A percentile compares a stretch with the other conserved stretches of the same genome.
Evolutionary conservation across 2,888 invertebrate species (phyloP).

Genomic region (Acanthosepion esculentum): DNA sequence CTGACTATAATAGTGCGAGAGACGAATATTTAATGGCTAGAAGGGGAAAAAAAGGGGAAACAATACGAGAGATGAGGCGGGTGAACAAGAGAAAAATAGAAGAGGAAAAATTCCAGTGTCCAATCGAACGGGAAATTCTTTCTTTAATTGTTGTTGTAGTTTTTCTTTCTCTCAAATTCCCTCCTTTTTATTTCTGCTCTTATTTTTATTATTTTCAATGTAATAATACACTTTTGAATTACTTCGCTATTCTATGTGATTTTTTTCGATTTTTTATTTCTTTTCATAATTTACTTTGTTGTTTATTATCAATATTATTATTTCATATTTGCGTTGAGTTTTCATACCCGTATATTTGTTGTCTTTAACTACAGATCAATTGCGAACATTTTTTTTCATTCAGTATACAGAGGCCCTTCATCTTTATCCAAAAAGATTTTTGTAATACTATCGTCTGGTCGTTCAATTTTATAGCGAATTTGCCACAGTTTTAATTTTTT

Average conservation of each 20-base stretch:
- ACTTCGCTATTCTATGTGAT: neutral
- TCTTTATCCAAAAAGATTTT: too few species aligned
- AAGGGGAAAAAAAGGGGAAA: neutral
- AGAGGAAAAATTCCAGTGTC: neutral
- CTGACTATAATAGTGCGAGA: slow-evolving; percentile 33
- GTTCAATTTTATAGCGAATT: too few species aligned
- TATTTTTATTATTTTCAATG: neutral
- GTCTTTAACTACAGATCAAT: too few species aligned
- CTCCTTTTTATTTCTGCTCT: neutral
- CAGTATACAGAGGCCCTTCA: too few species aligned
- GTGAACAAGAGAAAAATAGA: neutral
- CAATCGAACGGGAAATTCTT: neutral
- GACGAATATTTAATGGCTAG: neutral
- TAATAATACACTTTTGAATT: neutral
- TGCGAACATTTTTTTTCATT: too few species aligned
- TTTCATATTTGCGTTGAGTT: too few species aligned
- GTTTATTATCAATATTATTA: neutral
- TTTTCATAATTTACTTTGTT: neutral
- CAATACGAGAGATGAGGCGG: neutral
- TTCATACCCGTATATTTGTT: too few species aligned
- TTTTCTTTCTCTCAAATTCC: neutral
- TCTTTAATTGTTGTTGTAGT: neutral
- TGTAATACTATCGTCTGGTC: too few species aligned
- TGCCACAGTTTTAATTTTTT: too few species aligned
- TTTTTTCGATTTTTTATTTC: neutral